Evolutionary conservation across 2,113 vertebrate genomes (phyloP).

Genomic region (Nesospiza acunhae): DNA sequence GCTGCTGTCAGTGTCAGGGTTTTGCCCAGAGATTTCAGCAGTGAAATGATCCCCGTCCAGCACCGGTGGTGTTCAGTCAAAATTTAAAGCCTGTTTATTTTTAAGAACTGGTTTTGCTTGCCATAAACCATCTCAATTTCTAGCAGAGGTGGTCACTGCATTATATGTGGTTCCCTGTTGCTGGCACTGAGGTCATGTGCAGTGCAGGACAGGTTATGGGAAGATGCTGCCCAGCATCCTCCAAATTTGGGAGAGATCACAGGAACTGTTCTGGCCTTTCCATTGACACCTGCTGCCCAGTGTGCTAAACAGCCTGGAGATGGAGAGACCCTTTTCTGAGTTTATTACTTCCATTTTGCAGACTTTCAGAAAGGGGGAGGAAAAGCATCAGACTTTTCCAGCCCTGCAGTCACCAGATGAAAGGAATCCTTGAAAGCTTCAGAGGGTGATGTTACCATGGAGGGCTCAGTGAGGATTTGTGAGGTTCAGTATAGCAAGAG

Average conservation of each 20-base stretch:
- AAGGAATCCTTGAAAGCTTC: slow-evolving; percentile 2
- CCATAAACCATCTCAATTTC: background rate
- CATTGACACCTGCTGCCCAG: fast-evolving
- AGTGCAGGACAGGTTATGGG: background rate
- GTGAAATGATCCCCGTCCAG: background rate
- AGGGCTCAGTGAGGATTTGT: background rate
- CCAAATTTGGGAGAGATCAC: background rate
- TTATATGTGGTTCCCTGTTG: fast-evolving
- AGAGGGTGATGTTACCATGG: background rate
- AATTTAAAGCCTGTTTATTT: background rate
- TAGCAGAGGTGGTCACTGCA: background rate
- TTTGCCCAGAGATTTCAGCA: background rate
- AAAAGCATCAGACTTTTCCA: background rate
- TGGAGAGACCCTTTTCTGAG: background rate
- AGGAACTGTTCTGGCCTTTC: background rate
- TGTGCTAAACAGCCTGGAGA: background rate
- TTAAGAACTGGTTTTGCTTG: background rate
- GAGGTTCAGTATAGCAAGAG: background rate
- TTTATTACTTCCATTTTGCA: background rate
- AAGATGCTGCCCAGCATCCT: background rate
- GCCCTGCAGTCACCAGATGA: background rate
- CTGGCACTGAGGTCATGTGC: background rate
- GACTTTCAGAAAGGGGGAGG: background rate
- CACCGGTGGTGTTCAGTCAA: background rate
- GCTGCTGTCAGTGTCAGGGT: background rate